Conservation (phyloP, 2,113 vertebrate genomes). For the Thoracochromis brauschi region DNA sequence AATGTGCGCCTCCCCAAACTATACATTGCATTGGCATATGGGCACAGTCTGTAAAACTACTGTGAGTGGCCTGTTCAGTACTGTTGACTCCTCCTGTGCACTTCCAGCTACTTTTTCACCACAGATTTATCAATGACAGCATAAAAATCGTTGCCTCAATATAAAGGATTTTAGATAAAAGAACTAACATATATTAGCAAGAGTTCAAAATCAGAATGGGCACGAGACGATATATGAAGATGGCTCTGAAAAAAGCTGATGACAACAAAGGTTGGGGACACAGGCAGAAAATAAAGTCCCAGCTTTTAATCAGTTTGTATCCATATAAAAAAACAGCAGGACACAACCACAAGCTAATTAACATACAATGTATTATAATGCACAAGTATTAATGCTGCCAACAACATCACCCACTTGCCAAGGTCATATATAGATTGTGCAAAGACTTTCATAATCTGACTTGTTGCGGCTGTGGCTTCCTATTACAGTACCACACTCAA, state of each 20-base stretch:
- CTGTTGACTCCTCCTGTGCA: neutral
- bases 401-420: neutral
- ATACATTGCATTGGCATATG: neutral
- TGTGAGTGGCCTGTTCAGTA: neutral
- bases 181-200: neutral
- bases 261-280: neutral
- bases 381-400: neutral
- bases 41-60: neutral
- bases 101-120: neutral
- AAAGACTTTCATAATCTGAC: neutral
- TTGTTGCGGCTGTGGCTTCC: neutral
- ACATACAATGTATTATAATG: neutral
- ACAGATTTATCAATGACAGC: neutral
- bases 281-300: neutral
- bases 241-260: neutral
- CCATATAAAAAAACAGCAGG: neutral
- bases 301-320: neutral
- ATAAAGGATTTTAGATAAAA: neutral
- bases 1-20: neutral
- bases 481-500: neutral
- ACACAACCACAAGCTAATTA: neutral
- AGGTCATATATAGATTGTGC: neutral
- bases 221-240: neutral
- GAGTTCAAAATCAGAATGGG: neutral
- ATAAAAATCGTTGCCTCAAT: neutral